A percentile compares a stretch with the other conserved stretches of the same genome.
These are phyloP conservation scores for Cheilosia grossa DNA, from an alignment of 2,888 invertebrate species.

Conservation along the genomic window DNA sequence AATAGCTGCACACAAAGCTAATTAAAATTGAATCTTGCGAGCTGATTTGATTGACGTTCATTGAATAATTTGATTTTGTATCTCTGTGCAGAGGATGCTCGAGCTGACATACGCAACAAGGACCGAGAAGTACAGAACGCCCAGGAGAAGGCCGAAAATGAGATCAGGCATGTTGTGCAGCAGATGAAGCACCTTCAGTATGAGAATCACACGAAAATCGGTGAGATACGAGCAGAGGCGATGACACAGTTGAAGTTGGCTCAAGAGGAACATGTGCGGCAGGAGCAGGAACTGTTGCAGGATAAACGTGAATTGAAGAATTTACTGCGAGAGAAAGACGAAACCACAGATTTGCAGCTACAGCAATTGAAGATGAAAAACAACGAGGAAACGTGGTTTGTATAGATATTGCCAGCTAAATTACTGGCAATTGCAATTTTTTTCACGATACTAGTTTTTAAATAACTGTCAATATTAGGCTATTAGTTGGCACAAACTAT, in stretches of 20 bases:
- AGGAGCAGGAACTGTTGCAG: slow-evolving; percentile 89
- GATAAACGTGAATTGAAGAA: slow-evolving; percentile 84
- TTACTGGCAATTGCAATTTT: not conserved
- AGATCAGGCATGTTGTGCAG: slow-evolving; percentile 94
- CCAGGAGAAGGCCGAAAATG: slow-evolving; percentile 93
- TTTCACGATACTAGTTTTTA: too few relatives aligned
- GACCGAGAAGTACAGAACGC: slow-evolving; percentile 95
- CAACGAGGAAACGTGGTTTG: slow-evolving; percentile 80
- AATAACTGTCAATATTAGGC: too few relatives aligned
- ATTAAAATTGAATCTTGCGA: slow-evolving; percentile 56
- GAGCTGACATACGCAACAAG: slow-evolving; percentile 86
- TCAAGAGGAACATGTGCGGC: slow-evolving; percentile 91
- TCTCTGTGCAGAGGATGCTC: slow-evolving; percentile 81
- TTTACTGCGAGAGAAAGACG: slow-evolving; percentile 84
- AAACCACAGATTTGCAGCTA: slow-evolving; percentile 81
- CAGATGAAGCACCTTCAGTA: slow-evolving; percentile 96
- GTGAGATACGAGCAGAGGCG: slow-evolving; percentile 93
- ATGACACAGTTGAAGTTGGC: slow-evolving; percentile 92
- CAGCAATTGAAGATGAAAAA: slow-evolving; percentile 81
- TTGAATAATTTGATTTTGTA: slow-evolving; percentile 36
- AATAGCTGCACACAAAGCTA: slow-evolving; percentile 48
- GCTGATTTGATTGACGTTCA: slow-evolving; percentile 56
- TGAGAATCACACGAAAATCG: slow-evolving; percentile 93
- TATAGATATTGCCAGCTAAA: slow-evolving; percentile 14
- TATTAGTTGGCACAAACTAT: too few relatives aligned